These are phyloP conservation scores for Sebastiscus albofasciatus DNA, from an alignment of 2,797 vertebrate species.

Conservation along the genomic window DNA sequence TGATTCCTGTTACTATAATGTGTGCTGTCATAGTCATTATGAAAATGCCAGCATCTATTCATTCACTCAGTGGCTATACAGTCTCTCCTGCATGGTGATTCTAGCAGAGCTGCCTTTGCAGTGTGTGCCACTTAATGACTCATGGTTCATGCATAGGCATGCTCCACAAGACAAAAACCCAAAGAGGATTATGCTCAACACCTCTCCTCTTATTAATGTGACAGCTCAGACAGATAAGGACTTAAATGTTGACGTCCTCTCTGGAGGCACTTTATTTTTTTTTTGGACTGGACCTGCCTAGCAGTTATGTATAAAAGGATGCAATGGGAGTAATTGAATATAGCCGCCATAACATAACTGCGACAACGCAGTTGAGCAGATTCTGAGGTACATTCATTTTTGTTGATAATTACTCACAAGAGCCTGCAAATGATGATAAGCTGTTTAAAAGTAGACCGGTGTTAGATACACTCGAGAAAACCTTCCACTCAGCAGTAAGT, in stretches of 20 bases:
- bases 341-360: slow-evolving; percentile 4
- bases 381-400: no score
- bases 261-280: background rate
- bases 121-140: slow-evolving; percentile 64
- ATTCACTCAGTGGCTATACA: slow-evolving; percentile 20
- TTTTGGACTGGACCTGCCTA: slow-evolving; percentile 10
- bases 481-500: no score
- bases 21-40: slow-evolving; percentile 67
- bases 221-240: slow-evolving; percentile 57
- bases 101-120: slow-evolving; percentile 46
- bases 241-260: slow-evolving; percentile 48
- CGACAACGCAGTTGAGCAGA: background rate
- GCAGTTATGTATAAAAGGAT: slow-evolving; percentile 14
- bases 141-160: slow-evolving; percentile 59
- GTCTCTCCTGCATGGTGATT: slow-evolving; percentile 48
- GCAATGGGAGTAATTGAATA: no score
- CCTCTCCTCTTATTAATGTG: slow-evolving; percentile 56
- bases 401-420: no score
- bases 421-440: no score
- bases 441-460: no score
- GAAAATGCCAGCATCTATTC: slow-evolving; percentile 70
- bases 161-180: slow-evolving; percentile 41
- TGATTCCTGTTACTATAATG: slow-evolving; percentile 62
- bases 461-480: no score
- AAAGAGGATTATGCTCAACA: slow-evolving; percentile 52